phyloP scores from a whole-genome alignment of 2,888 invertebrate species.

The Drosophila stalkeri region DNA sequence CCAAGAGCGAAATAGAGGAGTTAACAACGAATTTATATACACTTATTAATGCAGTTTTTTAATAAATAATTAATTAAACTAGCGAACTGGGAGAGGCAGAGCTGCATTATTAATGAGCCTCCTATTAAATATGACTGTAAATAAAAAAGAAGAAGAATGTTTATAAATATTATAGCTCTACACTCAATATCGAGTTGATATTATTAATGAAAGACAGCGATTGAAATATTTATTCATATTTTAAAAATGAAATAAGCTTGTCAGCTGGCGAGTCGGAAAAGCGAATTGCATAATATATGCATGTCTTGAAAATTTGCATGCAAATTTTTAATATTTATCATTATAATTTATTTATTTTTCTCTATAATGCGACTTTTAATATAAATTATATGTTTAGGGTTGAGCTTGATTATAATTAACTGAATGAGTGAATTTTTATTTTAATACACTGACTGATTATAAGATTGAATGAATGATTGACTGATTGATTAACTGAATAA shows the following conservation, averaged over 20 bases:
- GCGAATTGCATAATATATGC: not conserved
- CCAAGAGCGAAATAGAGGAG: constrained; percentile 5
- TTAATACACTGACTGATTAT: not conserved
- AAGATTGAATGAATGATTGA: not conserved
- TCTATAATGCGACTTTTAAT: no score
- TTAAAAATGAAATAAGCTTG: not conserved
- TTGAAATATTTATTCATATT: not conserved
- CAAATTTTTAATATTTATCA: not conserved
- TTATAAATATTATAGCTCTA: constrained; percentile 1
- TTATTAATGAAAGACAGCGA: constrained; percentile 14
- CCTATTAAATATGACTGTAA: constrained; percentile 33
- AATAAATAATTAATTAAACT: constrained; percentile 26
- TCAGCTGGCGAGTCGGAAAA: not conserved
- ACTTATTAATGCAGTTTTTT: constrained; percentile 22
- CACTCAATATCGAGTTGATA: constrained; percentile 8
- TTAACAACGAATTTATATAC: constrained; percentile 17
- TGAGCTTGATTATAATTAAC: not conserved
- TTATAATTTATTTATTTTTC: not conserved
- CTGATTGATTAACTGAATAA: not conserved
- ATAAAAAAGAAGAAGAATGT: constrained; percentile 10
- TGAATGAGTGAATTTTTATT: not conserved
- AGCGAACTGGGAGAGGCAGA: not conserved
- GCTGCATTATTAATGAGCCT: constrained; percentile 47
- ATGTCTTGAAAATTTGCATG: not conserved
- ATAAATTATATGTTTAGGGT: not conserved